phyloP scores from a whole-genome alignment of 2,888 invertebrate species.

The Melolontha melolontha region DNA sequence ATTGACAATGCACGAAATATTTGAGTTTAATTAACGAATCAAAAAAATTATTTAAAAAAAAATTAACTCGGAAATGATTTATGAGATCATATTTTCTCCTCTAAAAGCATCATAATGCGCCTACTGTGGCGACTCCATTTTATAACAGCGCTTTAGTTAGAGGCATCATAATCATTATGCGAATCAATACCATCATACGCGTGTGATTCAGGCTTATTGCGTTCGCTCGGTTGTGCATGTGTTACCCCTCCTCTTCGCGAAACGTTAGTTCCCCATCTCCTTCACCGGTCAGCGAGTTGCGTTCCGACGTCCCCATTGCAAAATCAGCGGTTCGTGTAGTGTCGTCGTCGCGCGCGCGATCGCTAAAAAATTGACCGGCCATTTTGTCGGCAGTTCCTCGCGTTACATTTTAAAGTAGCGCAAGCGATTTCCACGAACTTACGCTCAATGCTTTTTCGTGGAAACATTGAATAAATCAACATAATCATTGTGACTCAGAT shows the following conservation, averaged over 20 bases:
- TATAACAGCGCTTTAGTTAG: slow-evolving; percentile 16
- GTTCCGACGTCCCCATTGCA: slow-evolving; percentile 13
- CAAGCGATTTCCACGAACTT: neutral
- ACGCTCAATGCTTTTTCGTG: neutral
- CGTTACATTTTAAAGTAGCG: slow-evolving; percentile 17
- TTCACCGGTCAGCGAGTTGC: neutral
- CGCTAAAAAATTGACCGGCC: slow-evolving; percentile 37
- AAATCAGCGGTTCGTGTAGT: slow-evolving; percentile 1
- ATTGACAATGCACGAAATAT: too few species aligned
- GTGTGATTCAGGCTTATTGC: slow-evolving; percentile 31
- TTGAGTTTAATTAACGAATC: too few species aligned
- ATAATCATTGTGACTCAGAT: too few species aligned
- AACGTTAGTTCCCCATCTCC: neutral
- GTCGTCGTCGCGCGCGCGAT: slow-evolving; percentile 9
- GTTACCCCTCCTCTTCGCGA: slow-evolving; percentile 10
- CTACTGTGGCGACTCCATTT: slow-evolving; percentile 26
- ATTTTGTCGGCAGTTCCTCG: slow-evolving; percentile 29
- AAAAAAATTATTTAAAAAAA: too few species aligned
- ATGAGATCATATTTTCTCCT: neutral
- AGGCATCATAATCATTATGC: slow-evolving; percentile 40
- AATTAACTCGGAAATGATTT: neutral
- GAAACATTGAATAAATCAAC: too few species aligned
- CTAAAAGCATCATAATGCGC: too few species aligned
- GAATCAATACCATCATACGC: slow-evolving; percentile 42
- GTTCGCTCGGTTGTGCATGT: slow-evolving; percentile 8